phyloP scores from a whole-genome alignment of 1,140 invertebrate species.

The Drosophila jambulina region DNA sequence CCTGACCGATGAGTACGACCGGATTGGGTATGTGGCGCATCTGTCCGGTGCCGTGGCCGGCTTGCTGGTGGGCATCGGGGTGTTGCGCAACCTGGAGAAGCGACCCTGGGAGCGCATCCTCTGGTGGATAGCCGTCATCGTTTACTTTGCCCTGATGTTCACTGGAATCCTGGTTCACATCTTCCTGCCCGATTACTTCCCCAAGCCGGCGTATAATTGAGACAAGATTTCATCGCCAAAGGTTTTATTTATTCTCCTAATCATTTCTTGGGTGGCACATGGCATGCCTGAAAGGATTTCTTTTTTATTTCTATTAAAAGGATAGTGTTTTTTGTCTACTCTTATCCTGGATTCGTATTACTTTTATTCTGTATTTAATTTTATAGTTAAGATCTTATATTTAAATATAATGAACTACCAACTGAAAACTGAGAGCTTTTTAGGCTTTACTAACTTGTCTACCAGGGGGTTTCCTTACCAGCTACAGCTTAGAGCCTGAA shows the following conservation, averaged over 20 bases:
- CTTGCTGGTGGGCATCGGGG: conserved; percentile 95
- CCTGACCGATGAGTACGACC: conserved; percentile 87
- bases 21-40: conserved; percentile 96
- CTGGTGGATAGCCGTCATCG: conserved; percentile 93
- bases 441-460: background rate
- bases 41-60: conserved; percentile 86
- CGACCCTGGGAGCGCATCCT: conserved; percentile 93
- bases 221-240: background rate
- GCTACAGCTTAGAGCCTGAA: background rate
- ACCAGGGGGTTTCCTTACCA: background rate
- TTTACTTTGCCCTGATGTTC: conserved; percentile 91
- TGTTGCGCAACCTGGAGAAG: conserved; percentile 95
- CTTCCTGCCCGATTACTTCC: conserved; percentile 87
- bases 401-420: conserved; percentile 4
- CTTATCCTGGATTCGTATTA: background rate
- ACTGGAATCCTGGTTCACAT: conserved; percentile 92
- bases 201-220: conserved; percentile 70
- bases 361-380: conserved; percentile 13
- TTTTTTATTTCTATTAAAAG: background rate
- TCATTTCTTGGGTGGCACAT: too few species aligned
- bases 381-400: conserved; percentile 11
- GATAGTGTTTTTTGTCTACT: background rate
- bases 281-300: too few species aligned
- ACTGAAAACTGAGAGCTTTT: background rate
- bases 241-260: background rate